Conservation (phyloP, 2,113 vertebrate species). For the Pelvicachromis taeniatus region DNA sequence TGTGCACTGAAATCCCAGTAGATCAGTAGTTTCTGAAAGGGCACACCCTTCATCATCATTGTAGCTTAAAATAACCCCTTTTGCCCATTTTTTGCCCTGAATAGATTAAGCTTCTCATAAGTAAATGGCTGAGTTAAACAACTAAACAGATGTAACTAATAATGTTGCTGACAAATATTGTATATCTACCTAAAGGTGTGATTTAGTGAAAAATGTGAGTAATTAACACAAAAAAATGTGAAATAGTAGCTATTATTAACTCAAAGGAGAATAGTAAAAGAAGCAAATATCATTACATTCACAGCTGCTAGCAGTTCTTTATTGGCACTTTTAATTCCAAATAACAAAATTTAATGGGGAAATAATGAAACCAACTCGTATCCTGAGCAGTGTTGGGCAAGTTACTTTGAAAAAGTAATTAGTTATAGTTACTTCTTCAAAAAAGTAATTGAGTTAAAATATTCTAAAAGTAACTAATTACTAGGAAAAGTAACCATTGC, state of each 20-base stretch:
- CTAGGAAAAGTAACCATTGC: too few relatives aligned
- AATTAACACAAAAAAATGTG: neutral
- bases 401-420: too few relatives aligned
- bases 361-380: neutral
- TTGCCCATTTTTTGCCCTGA: neutral
- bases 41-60: neutral
- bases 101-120: neutral
- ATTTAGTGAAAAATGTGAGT: neutral
- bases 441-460: too few relatives aligned
- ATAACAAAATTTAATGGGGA: neutral
- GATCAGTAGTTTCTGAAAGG: neutral
- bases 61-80: neutral
- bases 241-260: neutral
- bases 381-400: too few relatives aligned
- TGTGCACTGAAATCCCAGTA: neutral
- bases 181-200: neutral
- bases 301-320: neutral
- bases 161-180: neutral
- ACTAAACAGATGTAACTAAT: neutral
- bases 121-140: neutral
- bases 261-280: neutral
- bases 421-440: too few relatives aligned
- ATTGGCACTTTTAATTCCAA: neutral
- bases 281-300: neutral
- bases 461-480: too few relatives aligned